Base-by-base conservation (phyloP, 1,140 invertebrate genomes). In the Samia ricini region DNA sequence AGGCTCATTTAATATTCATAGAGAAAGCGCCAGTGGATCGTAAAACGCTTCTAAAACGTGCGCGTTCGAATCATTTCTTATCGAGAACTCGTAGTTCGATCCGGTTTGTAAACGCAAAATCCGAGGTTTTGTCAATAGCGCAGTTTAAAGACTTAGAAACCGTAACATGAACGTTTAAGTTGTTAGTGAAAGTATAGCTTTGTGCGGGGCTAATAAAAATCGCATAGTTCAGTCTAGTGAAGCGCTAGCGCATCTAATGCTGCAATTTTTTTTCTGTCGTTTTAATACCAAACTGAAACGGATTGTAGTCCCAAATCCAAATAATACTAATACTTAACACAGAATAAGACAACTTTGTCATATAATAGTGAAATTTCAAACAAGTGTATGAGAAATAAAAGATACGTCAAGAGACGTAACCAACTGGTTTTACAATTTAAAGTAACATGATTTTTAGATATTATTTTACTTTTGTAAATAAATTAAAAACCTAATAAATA, bases 161-260 rank as follows among this genome's bases (percentile, higher is more conserved):
- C 33, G 33, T 42, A 15, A 42, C 33, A 56, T 64, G 69, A 68
- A 68, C 74, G 71, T 61, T 67, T 69, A 66, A 61, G 36, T 61
- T 66, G 61, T 29, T 57, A 82, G 84, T 82, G 85, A 88, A 88
- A 88, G 84, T 85, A 74, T 71, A 62, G 70, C 66, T 74, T 64
- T 65, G 68, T 67, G 63, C 69, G 71, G 71, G 71, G 73, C 72
- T 77, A 85, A 87, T 88, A 83, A 88, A 83, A 87, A 78, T 72
- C 77, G 74, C 81, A 83, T 86, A 42, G 33, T 15, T 12, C 83
- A 85, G 60, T 63, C 68, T 61, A 63, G 50, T 50, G 24, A 48
- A 58, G 64, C 68, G 66, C 60, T 29, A 24, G 68, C 66, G 66
- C 73, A 65, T 68, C 61, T 56, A 54, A 12, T 51, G 50, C 7